Evolutionary conservation across 2,797 vertebrate genomes (phyloP), one percentile per base, ranked within the genome.

Genomic region (Sebastes variabilis): DNA sequence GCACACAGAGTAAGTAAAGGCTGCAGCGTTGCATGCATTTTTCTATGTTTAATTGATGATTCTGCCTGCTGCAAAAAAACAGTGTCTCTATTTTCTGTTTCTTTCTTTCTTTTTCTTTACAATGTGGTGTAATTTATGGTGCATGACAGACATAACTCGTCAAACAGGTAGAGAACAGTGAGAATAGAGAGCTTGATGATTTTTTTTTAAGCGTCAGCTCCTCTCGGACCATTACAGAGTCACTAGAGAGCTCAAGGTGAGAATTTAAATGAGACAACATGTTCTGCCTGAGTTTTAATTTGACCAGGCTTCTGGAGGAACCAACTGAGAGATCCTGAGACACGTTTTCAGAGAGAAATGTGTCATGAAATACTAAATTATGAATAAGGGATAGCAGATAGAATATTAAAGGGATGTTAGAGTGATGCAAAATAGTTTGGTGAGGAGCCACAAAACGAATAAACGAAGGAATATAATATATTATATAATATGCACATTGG

Each of bases 1-100:
- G 84, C 91, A 8, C 84, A 89, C 93, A 80, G 89, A 94, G 95
- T 96, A 95, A 96, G 96, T 96, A 96, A 89, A 89, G 79, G 78
- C 86, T 80, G 88, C 92, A 72, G 84, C 73, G 83, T 64, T 67
- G 88, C 89, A 88, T 91, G 83, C 78, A 54, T 94, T 93, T 92
- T 92, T 84, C 68, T 82, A 29, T 85, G 9, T 88, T 89, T 90
- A 71, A 76, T 13, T 77, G 16, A 72, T 82, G 24, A 67, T 88
- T 88, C 25, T 91, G 72, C 30, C 76, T 87, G 77, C 46, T 83
- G 65, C 54, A 67, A 64, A 72, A 86, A 69, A 42, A 69, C 38
- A 18, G 52, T 61, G 34, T 67, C 12, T 14, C 24, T 77, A 16
- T 78, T 60, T 42, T 56, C 25, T 73, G 18, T 55, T 42, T 27